Conservation (phyloP, 2,888 invertebrate species). For the Chaitophorus viminalis region DNA sequence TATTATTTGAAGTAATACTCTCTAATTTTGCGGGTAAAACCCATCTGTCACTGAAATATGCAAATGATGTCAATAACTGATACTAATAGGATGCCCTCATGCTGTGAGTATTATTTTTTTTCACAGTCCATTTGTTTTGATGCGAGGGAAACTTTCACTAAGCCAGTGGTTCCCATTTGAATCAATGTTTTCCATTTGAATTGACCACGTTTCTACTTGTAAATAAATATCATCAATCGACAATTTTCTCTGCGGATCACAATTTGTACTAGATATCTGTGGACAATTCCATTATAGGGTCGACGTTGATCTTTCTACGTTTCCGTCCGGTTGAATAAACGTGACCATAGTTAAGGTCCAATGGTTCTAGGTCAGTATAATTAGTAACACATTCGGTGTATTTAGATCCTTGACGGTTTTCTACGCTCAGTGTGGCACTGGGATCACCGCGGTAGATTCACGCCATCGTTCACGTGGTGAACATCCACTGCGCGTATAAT, state of each 20-base stretch:
- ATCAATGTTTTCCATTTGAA: not conserved
- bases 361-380: constrained; percentile 53
- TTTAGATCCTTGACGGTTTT: constrained; percentile 32
- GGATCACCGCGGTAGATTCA: not conserved
- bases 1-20: not conserved
- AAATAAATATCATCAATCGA: not conserved
- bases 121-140: constrained; percentile 50
- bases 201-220: not conserved
- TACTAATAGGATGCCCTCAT: constrained; percentile 43
- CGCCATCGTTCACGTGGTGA: not conserved
- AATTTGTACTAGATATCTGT: not conserved
- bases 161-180: constrained; percentile 49
- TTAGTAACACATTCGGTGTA: constrained; percentile 28
- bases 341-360: constrained; percentile 44
- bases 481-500: not conserved
- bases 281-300: not conserved
- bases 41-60: constrained; percentile 28
- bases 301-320: not conserved
- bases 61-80: constrained; percentile 33
- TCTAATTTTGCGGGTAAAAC: constrained; percentile 36
- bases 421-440: constrained; percentile 35
- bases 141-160: constrained; percentile 52
- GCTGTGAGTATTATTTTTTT: constrained; percentile 17
- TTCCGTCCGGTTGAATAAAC: not conserved
- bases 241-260: not conserved